Conservation (phyloP, 2,888 invertebrate species). For the Anticlea derivata region DNA sequence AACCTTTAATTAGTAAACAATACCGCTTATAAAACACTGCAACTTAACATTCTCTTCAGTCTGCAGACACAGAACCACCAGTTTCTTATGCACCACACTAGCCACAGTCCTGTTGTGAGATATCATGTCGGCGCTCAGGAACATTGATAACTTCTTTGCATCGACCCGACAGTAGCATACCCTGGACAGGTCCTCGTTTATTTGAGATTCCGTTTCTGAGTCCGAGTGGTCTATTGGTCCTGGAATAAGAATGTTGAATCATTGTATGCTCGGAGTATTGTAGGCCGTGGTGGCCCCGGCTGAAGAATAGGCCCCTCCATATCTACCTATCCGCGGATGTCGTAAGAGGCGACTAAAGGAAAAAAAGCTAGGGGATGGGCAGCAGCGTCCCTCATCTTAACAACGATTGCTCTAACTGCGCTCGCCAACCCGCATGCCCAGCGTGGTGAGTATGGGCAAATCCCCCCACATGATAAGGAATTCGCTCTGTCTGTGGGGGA, state of each 20-base stretch:
- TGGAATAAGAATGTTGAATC: constrained; percentile 37
- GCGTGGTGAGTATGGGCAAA: too few relatives aligned
- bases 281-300: too few relatives aligned
- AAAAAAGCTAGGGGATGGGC: too few relatives aligned
- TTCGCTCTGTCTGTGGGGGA: too few relatives aligned
- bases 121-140: constrained; percentile 90
- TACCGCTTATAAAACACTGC: constrained; percentile 92
- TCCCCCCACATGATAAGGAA: too few relatives aligned
- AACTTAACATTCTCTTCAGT: constrained; percentile 89
- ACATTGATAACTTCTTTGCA: constrained; percentile 90
- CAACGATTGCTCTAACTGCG: too few relatives aligned
- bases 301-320: too few relatives aligned
- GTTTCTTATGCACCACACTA: constrained; percentile 88
- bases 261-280: too few relatives aligned
- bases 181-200: constrained; percentile 63
- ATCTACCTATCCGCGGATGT: too few relatives aligned
- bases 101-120: constrained; percentile 89
- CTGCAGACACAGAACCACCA: constrained; percentile 89
- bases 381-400: too few relatives aligned
- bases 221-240: constrained; percentile 77
- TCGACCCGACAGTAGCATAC: constrained; percentile 86
- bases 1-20: constrained; percentile 68
- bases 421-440: too few relatives aligned
- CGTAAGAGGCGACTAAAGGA: too few relatives aligned
- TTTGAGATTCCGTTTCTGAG: constrained; percentile 71